Percentiles rank a stretch among this genome's conserved stretches.
Evolutionary conservation across 2,888 invertebrate genomes (phyloP).

Genomic region (Tenthredo amoena): DNA sequence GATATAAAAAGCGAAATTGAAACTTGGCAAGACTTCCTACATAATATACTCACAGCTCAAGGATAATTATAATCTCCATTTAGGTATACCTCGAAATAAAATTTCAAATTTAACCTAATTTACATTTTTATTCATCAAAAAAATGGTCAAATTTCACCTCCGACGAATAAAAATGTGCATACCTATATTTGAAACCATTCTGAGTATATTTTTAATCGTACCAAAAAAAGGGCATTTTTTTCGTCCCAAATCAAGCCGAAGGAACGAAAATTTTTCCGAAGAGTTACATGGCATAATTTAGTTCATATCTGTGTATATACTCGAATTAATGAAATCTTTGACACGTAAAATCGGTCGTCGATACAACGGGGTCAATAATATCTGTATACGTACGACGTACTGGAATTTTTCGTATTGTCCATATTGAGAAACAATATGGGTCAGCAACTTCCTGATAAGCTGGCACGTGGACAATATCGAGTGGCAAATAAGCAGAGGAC

Average conservation of each 20-base stretch:
- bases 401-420: not conserved
- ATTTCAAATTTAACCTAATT: not conserved
- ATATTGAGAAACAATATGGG: constrained; percentile 17
- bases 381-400: not conserved
- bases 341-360: not conserved
- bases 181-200: too few relatives aligned
- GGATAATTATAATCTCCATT: not conserved
- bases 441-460: constrained; percentile 44
- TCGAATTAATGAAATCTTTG: not conserved
- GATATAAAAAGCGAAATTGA: not conserved
- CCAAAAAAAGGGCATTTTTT: too few relatives aligned
- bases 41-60: not conserved
- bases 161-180: too few relatives aligned
- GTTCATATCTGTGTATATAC: not conserved
- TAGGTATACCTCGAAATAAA: not conserved
- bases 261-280: not conserved
- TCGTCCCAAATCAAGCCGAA: not conserved
- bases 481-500: not conserved
- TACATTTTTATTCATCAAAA: too few relatives aligned
- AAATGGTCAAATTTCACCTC: too few relatives aligned
- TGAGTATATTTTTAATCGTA: too few relatives aligned
- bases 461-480: not conserved
- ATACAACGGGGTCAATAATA: not conserved
- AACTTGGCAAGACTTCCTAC: not conserved
- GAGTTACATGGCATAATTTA: not conserved